Evolutionary conservation across 2,797 vertebrate genomes (phyloP), one percentile per base, ranked within the genome.

Genomic region (Darevskia nairensis): DNA sequence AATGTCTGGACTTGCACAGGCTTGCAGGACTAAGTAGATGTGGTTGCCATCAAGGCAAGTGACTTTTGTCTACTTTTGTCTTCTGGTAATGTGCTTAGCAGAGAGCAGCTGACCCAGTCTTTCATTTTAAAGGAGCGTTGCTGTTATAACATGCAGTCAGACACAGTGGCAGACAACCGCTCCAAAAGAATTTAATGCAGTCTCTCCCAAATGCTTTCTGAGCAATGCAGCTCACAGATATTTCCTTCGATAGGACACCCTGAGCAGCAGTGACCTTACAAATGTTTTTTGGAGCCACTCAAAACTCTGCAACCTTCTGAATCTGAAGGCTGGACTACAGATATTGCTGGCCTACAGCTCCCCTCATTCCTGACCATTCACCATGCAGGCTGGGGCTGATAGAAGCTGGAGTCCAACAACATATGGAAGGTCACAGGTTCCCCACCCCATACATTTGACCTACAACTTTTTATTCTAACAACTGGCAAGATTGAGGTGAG

Each of bases 1-100:
- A 79, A 61, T 32, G 50, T 55, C 69, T 59, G 21, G 76, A 84
- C 93, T 68, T 94, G 91, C 83, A 84, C 68, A 86, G 91, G 90
- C 92, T 89, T 94, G 92, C 86, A 87, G 84, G 84, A 82, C 85
- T 82, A 87, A 32, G 29, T 44, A 66, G n/a, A 32, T 92, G 29
- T 39, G 41, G 32, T 50, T 89, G 87, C 87, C 84, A 69, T 76
- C 72, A 89, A 89, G 74, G 84, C 29, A 76, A 1, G 84, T 82
- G 79, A 32, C 2, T 87, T 87, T 93, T 46, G 21, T 80, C 44
- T 82, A 59, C 32, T 32, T 68, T 89, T 44, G 41, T 88, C 19
- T 88, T 44, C 82, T 55, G 68, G 66, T 50, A 89, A 86, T 50
- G n/a, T 46, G 29, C 32, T 21, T 72, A 66, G 21, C 59, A 82